Evolutionary conservation across 2,113 vertebrate genomes (phyloP), one percentile per base, ranked within the genome.

Genomic region (Maccullochella peelii): DNA sequence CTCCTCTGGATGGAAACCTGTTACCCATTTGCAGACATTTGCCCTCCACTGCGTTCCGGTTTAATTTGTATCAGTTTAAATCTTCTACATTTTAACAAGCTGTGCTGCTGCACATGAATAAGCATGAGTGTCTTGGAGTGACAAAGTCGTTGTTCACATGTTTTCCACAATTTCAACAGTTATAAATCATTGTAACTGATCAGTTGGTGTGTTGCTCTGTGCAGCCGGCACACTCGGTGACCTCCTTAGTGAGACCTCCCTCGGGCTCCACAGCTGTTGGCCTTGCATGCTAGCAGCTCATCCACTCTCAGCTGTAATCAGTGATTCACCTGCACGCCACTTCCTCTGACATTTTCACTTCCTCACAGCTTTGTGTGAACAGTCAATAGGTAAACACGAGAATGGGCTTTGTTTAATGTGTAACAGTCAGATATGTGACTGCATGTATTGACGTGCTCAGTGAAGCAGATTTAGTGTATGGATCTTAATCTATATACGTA

Each of bases 261-360:
- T 1, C 27, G 65, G 87, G 92, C 89, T 68, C 73, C 80, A 57
- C 93, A 94, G 92, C 92, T 93, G 92, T 83, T 85, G 86, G 83
- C 77, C 55, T 94, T 44, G 95, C 92, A 93, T 94, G 92, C 83
- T 85, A 93, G 83, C 80, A 77, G 81, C 86, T 92, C 88, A 85
- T 94, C 91, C 75, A 77, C 83, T 66, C 87, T 82, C 80, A 87
- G 87, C 90, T 94, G 89, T 94, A 94, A 94, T 93, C 93, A 93
- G 79, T 93, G 91, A 94, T 89, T 94, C 91, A 93, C 93, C 92
- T 91, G 92, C 85, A 50, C 18, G 70, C 68, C 50, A 58, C 91
- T 90, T 92, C 94, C 89, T 92, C 67, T 89, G 79, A 85, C 90
- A 89, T 93, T 83, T 84, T 81, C 86, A 16, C 89, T 90, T 91